Base-by-base conservation (phyloP, 2,888 invertebrate genomes). In the Anarsia innoxiella region DNA sequence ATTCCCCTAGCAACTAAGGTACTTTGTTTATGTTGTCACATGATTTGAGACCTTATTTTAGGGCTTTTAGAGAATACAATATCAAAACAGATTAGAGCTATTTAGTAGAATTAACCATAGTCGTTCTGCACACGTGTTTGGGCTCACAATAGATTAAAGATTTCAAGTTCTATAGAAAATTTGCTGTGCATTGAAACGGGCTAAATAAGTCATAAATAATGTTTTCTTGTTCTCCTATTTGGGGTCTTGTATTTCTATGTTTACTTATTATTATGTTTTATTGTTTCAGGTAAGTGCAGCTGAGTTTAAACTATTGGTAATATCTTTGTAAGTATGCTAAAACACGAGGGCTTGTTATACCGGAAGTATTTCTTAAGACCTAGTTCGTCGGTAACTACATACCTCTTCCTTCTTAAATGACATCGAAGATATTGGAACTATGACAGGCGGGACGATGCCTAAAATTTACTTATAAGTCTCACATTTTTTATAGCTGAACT, bases 241-340 rank as follows among this genome's bases (percentile, higher is more conserved):
- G 50, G 53, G 56, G 44, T 55, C 51, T 52, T 51, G 45, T 48
- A 47, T 51, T 51, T 54, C 48, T 50, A 40, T 29, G 42, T 48
- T 48, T 39, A 56, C 49, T 56, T 49, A 60, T 51, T 43, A 43
- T 42, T 41, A 15, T 39, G 43, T 63, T 51, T 60, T 66, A 62
- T 73, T 74, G 67, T 80, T 79, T 61, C 74, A 80, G 80, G 80
- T 80, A 72, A 77, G 79, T 77, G 53, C 45, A 39, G 30, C 19
- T 15, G 31, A n/a, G n/a, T n/a, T n/a, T n/a, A 19, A 19, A 19
- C 19, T 19, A 8, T 12, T 23, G 2, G 9, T 26, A n/a, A 26
- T n/a, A 26, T 26, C 10, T 26, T 26, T 26, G 3, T 23, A 6
- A 23, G 8, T 23, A 23, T 4, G 23, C 8, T 23, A 8, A 23